phyloP scores from a whole-genome alignment of 2,888 invertebrate species.

The Lasiommata megera region DNA sequence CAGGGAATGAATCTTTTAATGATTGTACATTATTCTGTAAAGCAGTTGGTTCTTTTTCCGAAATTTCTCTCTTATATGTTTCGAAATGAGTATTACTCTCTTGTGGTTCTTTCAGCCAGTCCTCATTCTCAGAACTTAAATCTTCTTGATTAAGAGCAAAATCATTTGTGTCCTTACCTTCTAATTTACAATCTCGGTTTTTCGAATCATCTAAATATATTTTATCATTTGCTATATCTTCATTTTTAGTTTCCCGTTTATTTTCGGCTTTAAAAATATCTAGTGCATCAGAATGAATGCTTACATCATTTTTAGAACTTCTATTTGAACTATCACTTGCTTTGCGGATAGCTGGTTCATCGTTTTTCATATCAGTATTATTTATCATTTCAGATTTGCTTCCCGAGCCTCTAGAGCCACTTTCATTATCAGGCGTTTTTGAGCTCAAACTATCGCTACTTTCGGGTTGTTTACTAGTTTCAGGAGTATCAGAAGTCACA shows the following conservation, averaged over 20 bases:
- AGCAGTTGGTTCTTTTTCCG: constrained; percentile 42
- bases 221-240: constrained; percentile 40
- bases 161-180: constrained; percentile 41
- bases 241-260: constrained; percentile 59
- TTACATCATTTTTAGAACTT: constrained; percentile 39
- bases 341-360: constrained; percentile 36
- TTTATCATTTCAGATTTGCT: constrained; percentile 43
- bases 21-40: constrained; percentile 55
- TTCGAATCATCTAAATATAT: constrained; percentile 40
- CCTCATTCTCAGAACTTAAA: constrained; percentile 29
- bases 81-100: constrained; percentile 36
- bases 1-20: constrained; percentile 71
- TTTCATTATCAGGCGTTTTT: constrained; percentile 44
- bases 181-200: constrained; percentile 36
- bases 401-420: constrained; percentile 33
- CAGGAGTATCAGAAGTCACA: constrained; percentile 42
- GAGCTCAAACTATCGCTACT: constrained; percentile 40
- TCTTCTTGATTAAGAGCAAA: constrained; percentile 43
- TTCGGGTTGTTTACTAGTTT: constrained; percentile 46
- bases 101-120: constrained; percentile 19
- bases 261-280: constrained; percentile 49
- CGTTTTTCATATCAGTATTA: constrained; percentile 26
- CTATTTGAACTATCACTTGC: constrained; percentile 25
- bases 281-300: constrained; percentile 38
- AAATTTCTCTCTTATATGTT: constrained; percentile 51